Percentiles rank a stretch among this genome's conserved stretches.
phyloP scores from a whole-genome alignment of 2,113 vertebrate genomes.

The Diadophis punctatus region DNA sequence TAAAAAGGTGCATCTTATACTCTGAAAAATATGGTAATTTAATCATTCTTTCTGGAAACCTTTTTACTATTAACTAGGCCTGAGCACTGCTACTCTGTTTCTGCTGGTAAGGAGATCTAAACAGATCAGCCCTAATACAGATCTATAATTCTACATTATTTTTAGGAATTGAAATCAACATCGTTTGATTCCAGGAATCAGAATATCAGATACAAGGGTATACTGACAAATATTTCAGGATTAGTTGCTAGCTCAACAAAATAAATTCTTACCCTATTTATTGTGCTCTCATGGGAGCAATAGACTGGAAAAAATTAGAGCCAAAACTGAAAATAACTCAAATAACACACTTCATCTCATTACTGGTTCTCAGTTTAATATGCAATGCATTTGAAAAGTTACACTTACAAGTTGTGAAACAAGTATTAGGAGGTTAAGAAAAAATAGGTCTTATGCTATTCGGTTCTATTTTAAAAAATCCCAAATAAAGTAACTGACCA shows the following conservation, averaged over 20 bases:
- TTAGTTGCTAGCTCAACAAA: slow-evolving; percentile 23
- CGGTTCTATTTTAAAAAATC: not conserved
- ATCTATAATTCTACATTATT: not conserved
- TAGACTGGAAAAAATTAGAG: slow-evolving; percentile 37
- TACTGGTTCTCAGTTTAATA: slow-evolving; percentile 47
- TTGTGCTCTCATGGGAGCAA: slow-evolving; percentile 40
- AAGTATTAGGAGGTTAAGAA: slow-evolving; percentile 42
- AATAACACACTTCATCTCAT: slow-evolving; percentile 50
- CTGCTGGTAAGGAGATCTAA: not conserved
- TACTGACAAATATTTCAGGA: slow-evolving; percentile 21
- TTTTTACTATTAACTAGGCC: not conserved
- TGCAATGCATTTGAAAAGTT: slow-evolving; percentile 45
- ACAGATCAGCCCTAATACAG: slow-evolving; percentile 16
- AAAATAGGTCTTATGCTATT: slow-evolving; percentile 34
- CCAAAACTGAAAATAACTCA: slow-evolving; percentile 42
- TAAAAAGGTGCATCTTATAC: too few relatives aligned
- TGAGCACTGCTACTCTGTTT: not conserved
- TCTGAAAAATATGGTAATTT: too few relatives aligned
- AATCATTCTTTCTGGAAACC: not conserved
- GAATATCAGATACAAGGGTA: slow-evolving; percentile 20
- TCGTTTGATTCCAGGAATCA: not conserved
- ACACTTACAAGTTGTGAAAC: slow-evolving; percentile 35
- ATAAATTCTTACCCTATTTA: slow-evolving; percentile 50
- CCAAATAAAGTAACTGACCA: not conserved
- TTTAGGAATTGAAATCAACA: slow-evolving; percentile 7